Conservation (phyloP, 2,888 invertebrate genomes). For the Aporophyla nigra region DNA sequence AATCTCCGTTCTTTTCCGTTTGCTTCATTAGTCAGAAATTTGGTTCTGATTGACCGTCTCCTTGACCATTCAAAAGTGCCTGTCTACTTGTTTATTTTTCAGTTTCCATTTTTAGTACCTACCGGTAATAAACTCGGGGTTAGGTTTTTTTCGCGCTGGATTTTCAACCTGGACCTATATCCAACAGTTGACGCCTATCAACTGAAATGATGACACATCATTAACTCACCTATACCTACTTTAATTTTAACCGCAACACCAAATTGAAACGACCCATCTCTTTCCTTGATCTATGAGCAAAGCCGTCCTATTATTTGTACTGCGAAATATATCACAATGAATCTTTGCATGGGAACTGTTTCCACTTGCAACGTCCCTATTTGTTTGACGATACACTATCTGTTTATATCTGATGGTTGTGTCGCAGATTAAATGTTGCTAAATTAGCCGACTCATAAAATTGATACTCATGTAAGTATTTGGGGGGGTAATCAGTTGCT, state of each 20-base stretch:
- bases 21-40: too few species aligned
- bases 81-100: too few species aligned
- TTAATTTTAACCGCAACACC: background rate
- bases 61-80: too few species aligned
- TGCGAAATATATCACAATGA: constrained; percentile 71
- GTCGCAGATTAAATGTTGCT: constrained; percentile 57
- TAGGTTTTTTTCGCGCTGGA: too few species aligned
- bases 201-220: background rate
- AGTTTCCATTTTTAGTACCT: too few species aligned
- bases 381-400: constrained; percentile 62
- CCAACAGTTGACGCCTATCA: background rate
- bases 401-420: constrained; percentile 53
- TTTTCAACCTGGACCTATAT: too few species aligned
- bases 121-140: too few species aligned
- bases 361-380: constrained; percentile 53
- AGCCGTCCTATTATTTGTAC: constrained; percentile 61
- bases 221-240: background rate
- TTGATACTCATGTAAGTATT: constrained; percentile 11
- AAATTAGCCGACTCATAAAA: constrained; percentile 44
- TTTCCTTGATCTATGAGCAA: constrained; percentile 28
- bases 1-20: background rate
- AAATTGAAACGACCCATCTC: constrained; percentile 2
- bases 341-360: constrained; percentile 74
- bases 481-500: background rate
- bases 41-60: too few species aligned